Base-by-base conservation (phyloP, 2,113 vertebrate species). In the Butorides virescens region DNA sequence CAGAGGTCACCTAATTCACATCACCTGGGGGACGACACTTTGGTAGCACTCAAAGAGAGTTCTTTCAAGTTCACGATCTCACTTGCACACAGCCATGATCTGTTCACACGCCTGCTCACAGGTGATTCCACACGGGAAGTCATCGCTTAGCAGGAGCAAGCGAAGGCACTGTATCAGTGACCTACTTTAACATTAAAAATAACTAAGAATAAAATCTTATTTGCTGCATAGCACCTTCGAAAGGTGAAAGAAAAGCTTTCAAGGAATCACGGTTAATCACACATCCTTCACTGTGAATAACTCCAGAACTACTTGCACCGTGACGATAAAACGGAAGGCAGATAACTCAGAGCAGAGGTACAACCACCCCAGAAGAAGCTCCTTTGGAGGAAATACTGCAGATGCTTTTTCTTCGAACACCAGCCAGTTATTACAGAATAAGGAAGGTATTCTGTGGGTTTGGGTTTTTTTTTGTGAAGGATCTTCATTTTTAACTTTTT, bases 41-140 rank as follows among this genome's bases (percentile, higher is more conserved):
- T 22, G 50, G 34, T 1, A 25, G 27, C 14, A 39, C 63, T 53
- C 44, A 30, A 34, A 79, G 12, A 7, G 25, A 70, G 11, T 34
- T 20, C 21, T 68, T 91, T 21, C 16, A 23, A 70, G 72, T 32
- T 62, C 42, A 14, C 77, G 27, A 77, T 37, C 6, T 15, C 62
- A 37, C 25, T 49, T 20, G 34, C 32, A 73, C 46, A 25, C 20
- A 39, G 15, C 22, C 29, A 23, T 2, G 47, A 52, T 4, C 4
- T 0, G n/a, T 34, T 80, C 55, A 47, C 36, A 34, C 0, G 11
- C 15, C 3, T 0, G 3, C 46, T 61, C 37, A 71, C 78, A 21
- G 0, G 1, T 0, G 6, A 49, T 26, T 86, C 37, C 71, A 46
- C 13, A 1, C 0, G 7, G 63, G 26, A 83, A 81, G 3, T 5